Evolutionary conservation across 2,888 invertebrate genomes (phyloP).

Genomic region (Pseudococcus jackbeardsleyi): DNA sequence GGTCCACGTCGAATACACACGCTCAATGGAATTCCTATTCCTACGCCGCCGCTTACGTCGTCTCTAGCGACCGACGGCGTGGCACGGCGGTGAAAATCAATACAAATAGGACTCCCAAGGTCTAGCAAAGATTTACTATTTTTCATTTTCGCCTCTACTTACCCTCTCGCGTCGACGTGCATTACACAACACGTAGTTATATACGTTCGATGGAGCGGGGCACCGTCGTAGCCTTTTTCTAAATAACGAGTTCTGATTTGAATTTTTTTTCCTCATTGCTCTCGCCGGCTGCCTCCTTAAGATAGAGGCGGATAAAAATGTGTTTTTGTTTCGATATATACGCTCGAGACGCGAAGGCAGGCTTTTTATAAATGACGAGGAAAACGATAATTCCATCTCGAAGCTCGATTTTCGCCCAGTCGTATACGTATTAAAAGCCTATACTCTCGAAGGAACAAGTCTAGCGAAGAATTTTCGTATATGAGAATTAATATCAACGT

Average conservation of each 20-base stretch:
- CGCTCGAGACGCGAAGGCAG: background rate
- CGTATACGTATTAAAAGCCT: background rate
- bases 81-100: conserved; percentile 2
- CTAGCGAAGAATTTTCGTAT: conserved; percentile 1
- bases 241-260: conserved; percentile 23
- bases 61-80: background rate
- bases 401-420: background rate
- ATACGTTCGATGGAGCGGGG: background rate
- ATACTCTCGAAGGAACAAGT: background rate
- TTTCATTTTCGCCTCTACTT: conserved; percentile 5
- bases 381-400: conserved; percentile 22
- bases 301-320: conserved; percentile 8
- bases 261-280: conserved; percentile 28
- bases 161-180: background rate
- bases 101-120: conserved; percentile 44
- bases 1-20: background rate
- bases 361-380: conserved; percentile 14
- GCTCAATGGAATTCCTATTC: background rate
- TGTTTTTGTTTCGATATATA: conserved; percentile 23
- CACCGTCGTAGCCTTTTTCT: background rate
- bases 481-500: background rate
- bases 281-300: background rate
- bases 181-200: background rate
- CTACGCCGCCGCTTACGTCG: background rate
- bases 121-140: conserved; percentile 26